These are phyloP conservation scores for Monopis laevigella DNA, from an alignment of 2,888 invertebrate species.

Conservation along the genomic window DNA sequence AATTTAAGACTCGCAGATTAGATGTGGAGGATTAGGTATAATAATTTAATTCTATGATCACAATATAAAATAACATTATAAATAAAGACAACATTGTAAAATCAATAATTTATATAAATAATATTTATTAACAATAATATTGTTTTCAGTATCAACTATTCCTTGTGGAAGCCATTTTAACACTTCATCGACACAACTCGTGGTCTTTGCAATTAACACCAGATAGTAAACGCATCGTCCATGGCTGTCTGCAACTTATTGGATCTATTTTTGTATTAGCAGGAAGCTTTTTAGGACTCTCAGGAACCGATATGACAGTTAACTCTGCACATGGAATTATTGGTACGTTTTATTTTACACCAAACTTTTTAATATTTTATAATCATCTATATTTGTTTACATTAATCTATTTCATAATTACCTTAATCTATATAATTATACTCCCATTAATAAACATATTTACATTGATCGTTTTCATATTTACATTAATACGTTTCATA, in stretches of 20 bases:
- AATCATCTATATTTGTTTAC: no score
- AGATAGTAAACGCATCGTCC: slow-evolving; percentile 50
- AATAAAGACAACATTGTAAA: neutral
- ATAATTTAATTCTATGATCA: no score
- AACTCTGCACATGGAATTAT: slow-evolving; percentile 52
- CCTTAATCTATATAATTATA: no score
- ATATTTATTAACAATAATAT: neutral
- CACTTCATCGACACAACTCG: slow-evolving; percentile 54
- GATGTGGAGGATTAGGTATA: no score
- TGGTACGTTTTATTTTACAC: slow-evolving; percentile 31
- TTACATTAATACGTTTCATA: neutral
- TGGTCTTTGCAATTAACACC: slow-evolving; percentile 52
- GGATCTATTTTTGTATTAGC: slow-evolving; percentile 57
- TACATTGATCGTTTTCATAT: no score
- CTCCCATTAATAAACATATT: no score
- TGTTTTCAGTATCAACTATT: slow-evolving; percentile 57
- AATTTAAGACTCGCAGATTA: no score
- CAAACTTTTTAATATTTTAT: no score
- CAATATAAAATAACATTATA: no score
- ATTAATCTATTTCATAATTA: no score
- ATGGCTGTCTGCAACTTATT: slow-evolving; percentile 61
- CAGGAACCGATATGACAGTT: slow-evolving; percentile 40
- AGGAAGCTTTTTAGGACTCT: slow-evolving; percentile 55
- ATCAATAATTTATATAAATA: neutral
- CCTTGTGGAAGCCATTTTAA: slow-evolving; percentile 55